These are phyloP conservation scores for Cryptus viduatorius DNA, from an alignment of 2,888 invertebrate genomes.

Conservation along the genomic window DNA sequence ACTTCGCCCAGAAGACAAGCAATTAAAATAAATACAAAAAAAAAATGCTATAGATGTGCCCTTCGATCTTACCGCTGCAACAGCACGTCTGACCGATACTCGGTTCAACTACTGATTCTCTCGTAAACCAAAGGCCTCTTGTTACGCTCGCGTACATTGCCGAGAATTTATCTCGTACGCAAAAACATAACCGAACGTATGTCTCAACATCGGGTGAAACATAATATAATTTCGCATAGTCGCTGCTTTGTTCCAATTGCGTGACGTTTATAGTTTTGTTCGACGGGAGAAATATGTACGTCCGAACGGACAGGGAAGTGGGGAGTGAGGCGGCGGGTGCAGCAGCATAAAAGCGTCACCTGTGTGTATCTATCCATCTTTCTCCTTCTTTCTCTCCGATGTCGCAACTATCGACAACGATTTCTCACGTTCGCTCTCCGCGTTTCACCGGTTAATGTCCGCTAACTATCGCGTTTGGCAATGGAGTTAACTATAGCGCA, in stretches of 20 bases:
- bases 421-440: slow-evolving; percentile 56
- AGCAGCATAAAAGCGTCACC: not conserved
- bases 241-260: not conserved
- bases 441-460: slow-evolving; percentile 63
- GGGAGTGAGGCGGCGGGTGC: too few relatives aligned
- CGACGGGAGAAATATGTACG: slow-evolving; percentile 1
- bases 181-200: not conserved
- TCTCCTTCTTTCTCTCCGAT: slow-evolving; percentile 49
- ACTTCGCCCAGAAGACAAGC: too few relatives aligned
- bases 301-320: not conserved
- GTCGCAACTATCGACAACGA: slow-evolving; percentile 60
- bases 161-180: not conserved
- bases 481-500: slow-evolving; percentile 28
- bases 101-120: not conserved
- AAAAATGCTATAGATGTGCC: not conserved
- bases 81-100: slow-evolving; percentile 1
- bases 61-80: not conserved
- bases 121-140: not conserved
- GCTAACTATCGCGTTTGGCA: slow-evolving; percentile 66
- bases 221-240: slow-evolving; percentile 2
- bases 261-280: not conserved
- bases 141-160: not conserved
- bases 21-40: not conserved
- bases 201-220: not conserved
- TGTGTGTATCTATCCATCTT: slow-evolving; percentile 23